Evolutionary conservation across 2,797 vertebrate genomes (phyloP).

Genomic region (Brachyrhaphis roseni): DNA sequence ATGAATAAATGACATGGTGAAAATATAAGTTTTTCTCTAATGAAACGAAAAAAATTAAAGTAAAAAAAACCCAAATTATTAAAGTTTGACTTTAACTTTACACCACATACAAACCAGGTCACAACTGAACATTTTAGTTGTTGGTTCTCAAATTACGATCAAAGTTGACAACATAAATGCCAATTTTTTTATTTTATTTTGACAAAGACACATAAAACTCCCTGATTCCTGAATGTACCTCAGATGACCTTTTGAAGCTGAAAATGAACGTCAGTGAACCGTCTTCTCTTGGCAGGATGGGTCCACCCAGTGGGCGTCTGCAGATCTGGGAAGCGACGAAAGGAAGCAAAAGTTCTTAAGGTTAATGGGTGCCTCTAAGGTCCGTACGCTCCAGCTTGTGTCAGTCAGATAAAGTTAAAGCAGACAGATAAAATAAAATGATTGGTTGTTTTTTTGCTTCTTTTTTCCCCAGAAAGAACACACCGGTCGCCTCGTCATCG

Average conservation of each 20-base stretch:
- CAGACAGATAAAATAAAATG: neutral
- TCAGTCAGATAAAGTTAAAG: neutral
- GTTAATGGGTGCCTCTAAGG: conserved; percentile 95
- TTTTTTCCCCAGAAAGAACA: conserved; percentile 88
- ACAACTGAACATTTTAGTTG: neutral
- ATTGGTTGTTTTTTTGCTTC: neutral
- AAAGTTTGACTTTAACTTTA: too few species aligned
- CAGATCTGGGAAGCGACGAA: conserved; percentile 91
- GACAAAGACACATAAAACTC: neutral
- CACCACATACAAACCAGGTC: neutral
- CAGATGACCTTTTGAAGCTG: neutral
- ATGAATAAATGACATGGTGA: too few species aligned
- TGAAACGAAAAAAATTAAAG: too few species aligned
- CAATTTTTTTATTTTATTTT: neutral
- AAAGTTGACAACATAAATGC: neutral
- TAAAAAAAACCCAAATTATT: too few species aligned
- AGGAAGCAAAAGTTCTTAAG: conserved; percentile 95
- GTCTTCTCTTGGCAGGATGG: conserved; percentile 74
- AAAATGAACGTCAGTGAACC: neutral
- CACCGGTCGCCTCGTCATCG: conserved; percentile 94
- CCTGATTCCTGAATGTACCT: neutral
- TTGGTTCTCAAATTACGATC: neutral
- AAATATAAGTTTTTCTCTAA: too few species aligned
- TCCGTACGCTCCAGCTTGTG: conserved; percentile 58
- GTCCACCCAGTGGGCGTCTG: conserved; percentile 88